Evolutionary conservation across 2,888 invertebrate genomes (phyloP), one percentile per base, ranked within the genome.

Genomic region (Morpho helenor): DNA sequence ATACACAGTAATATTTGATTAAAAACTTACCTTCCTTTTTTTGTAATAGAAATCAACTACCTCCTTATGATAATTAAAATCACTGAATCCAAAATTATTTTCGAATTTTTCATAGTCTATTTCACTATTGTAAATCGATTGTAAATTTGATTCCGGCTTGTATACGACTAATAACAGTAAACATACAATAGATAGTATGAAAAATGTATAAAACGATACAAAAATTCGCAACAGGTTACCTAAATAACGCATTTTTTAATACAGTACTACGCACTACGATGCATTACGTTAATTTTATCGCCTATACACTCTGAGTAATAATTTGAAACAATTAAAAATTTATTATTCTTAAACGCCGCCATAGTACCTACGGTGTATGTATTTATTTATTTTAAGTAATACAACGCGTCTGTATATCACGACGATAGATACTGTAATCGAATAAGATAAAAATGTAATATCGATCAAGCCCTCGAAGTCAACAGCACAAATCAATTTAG

Each of bases 1-100:
- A 10, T 31, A 6, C 16, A 16, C 16, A 16, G 16, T 16, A 16
- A 16, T 16, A 16, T 16, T 16, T 16, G 16, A 16, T 16, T 16
- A 52, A 49, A 40, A 10, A 65, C 72, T 72, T 47, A 81, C 81
- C 72, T 69, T 52, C 52, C 80, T 67, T 52, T 60, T 60, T 49
- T 65, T 64, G 59, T 69, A 76, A 68, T 68, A 80, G 16, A 57
- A 57, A 7, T 67, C 52, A 8, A 78, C 63, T 7, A 68, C 60
- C 44, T 63, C 53, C 39, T 7, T 40, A 46, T 66, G 64, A 41
- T 49, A 44, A 0, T 46, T 10, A 41, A 40, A 48, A 44, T 57
- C 48, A 46, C 39, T 55, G 7, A 31, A 31, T 40, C 52, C 40
- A n/a, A 44, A 40, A 7, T 41, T 40, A 9, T 8, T 52, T 40